Conservation (phyloP, 2,888 invertebrate species). For the Campoletis raptor region DNA sequence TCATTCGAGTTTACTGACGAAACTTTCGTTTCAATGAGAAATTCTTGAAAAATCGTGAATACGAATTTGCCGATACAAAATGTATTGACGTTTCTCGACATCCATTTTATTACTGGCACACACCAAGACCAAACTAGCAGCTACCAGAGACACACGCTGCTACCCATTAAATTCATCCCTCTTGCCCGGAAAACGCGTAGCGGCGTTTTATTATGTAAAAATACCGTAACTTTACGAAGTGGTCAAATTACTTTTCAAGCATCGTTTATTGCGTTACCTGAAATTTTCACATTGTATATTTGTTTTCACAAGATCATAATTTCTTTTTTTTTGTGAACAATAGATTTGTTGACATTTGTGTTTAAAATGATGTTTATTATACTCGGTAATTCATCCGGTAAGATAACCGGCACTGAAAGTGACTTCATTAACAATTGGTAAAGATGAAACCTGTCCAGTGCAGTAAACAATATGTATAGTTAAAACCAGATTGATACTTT, state of each 20-base stretch:
- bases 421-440: neutral
- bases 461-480: neutral
- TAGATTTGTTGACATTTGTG: neutral
- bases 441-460: neutral
- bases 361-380: neutral
- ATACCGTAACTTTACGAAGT: neutral
- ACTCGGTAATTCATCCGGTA: neutral
- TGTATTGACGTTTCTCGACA: conserved; percentile 83
- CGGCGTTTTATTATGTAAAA: conserved; percentile 4
- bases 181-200: conserved; percentile 15
- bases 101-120: conserved; percentile 81
- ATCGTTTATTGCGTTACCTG: neutral
- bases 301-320: neutral
- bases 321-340: neutral
- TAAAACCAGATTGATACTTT: too few relatives aligned
- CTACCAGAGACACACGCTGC: conserved; percentile 45
- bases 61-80: conserved; percentile 77
- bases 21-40: conserved; percentile 46
- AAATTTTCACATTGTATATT: neutral
- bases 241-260: neutral
- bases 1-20: conserved; percentile 53
- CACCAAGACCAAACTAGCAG: conserved; percentile 57
- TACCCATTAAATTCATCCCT: conserved; percentile 32
- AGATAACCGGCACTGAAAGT: neutral
- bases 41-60: conserved; percentile 76